Conservation (phyloP, 2,113 vertebrate genomes). For the Pithys albifrons region DNA sequence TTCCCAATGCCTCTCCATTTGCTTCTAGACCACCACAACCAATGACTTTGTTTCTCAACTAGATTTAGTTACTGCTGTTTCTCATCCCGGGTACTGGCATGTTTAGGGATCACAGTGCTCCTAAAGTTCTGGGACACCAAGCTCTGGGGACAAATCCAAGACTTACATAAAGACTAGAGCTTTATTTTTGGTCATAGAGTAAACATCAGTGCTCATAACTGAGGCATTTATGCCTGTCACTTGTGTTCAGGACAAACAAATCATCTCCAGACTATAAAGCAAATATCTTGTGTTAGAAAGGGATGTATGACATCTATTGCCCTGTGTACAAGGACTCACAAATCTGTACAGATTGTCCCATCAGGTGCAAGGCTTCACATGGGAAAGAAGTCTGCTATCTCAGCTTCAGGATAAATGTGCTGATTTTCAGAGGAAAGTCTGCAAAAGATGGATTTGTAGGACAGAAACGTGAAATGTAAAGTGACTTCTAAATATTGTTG, state of each 20-base stretch:
- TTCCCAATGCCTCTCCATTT: background rate
- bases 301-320: background rate
- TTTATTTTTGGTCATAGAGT: conserved; percentile 12
- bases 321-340: background rate
- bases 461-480: background rate
- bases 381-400: background rate
- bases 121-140: background rate
- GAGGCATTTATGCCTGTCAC: background rate
- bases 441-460: background rate
- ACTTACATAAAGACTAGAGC: background rate
- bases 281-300: background rate
- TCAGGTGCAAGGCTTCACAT: background rate
- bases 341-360: background rate
- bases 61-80: background rate
- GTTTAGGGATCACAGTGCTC: background rate
- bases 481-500: background rate
- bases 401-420: background rate
- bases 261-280: background rate
- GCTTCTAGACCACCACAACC: background rate
- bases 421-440: background rate
- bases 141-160: background rate
- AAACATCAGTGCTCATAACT: background rate
- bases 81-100: background rate
- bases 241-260: background rate
- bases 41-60: background rate